Conservation (phyloP, 2,113 vertebrate genomes). For the Plecotus auritus region DNA sequence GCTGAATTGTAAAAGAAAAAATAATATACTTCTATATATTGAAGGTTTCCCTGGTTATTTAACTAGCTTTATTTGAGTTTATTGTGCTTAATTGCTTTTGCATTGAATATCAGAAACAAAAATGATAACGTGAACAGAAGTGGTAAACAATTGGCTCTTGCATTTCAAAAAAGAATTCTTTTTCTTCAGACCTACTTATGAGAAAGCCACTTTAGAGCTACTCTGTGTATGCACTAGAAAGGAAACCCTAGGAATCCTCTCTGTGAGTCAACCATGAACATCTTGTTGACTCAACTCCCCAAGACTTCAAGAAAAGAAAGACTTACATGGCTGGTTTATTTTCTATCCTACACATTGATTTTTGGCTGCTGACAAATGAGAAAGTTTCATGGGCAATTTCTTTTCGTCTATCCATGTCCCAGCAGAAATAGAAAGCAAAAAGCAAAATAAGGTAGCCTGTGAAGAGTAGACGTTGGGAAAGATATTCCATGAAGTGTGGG, state of each 20-base stretch:
- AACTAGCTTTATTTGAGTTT: background rate
- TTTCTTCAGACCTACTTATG: background rate
- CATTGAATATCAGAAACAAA: background rate
- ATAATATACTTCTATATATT: background rate
- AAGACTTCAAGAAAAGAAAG: background rate
- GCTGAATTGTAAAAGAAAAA: background rate
- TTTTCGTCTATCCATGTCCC: background rate
- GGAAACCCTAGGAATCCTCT: background rate
- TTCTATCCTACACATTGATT: background rate
- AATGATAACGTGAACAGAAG: background rate
- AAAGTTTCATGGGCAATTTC: background rate
- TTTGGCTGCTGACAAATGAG: background rate
- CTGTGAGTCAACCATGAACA: background rate
- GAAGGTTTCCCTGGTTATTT: background rate
- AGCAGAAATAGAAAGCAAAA: slow-evolving; percentile 18
- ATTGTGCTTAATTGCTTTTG: background rate
- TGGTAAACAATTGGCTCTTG: background rate
- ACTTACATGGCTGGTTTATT: background rate
- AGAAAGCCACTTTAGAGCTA: background rate
- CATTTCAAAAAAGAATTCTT: background rate
- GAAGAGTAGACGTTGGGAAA: background rate
- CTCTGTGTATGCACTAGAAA: background rate
- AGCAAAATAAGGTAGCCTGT: background rate
- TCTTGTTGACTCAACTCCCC: background rate
- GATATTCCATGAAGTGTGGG: too few species aligned